These are phyloP conservation scores for Apolygus lucorum DNA, from an alignment of 1,140 invertebrate species.

Conservation along the genomic window DNA sequence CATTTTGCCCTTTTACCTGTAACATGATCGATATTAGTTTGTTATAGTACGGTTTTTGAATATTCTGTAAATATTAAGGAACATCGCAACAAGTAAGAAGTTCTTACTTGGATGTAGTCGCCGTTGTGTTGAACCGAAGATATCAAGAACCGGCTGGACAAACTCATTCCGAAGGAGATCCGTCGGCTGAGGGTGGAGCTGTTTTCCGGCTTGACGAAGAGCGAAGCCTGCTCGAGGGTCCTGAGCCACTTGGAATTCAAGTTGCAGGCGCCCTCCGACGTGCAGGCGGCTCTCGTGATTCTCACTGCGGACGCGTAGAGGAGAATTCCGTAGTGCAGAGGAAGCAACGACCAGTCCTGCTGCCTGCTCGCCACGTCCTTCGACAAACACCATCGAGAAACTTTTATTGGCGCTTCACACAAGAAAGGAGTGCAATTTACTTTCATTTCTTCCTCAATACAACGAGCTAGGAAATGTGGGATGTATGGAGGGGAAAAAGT, in stretches of 20 bases:
- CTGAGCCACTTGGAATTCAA: background rate
- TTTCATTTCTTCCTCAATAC: background rate
- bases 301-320: slow-evolving; percentile 4
- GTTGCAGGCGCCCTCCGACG: background rate
- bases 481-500: background rate
- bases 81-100: background rate
- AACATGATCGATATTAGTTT: no score
- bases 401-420: background rate
- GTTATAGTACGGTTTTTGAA: no score
- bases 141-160: background rate
- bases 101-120: background rate
- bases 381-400: background rate
- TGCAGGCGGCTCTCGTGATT: background rate
- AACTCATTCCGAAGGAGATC: background rate
- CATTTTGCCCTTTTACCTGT: no score
- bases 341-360: background rate
- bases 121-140: background rate
- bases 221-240: background rate
- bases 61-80: no score
- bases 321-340: background rate
- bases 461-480: background rate
- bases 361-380: background rate
- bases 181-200: background rate
- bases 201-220: slow-evolving; percentile 10
- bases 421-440: no score